phyloP scores from a whole-genome alignment of 2,113 vertebrate genomes.

The Coregonus clupeaformis region DNA sequence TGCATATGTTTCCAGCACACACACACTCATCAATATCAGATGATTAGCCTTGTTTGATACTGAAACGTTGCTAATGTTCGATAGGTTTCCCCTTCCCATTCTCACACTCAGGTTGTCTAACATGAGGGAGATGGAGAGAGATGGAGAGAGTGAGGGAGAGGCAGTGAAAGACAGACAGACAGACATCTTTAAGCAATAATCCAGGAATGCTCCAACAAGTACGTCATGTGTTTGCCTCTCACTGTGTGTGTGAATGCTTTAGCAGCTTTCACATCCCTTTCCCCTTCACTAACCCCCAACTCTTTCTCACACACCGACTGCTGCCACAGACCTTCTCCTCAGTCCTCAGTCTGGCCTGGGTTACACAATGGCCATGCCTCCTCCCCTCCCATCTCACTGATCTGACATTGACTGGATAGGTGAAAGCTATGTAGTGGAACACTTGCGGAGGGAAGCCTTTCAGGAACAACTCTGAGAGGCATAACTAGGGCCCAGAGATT shows the following conservation, averaged over 20 bases:
- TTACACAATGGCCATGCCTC: neutral
- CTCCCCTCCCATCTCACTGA: too few species aligned
- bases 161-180: constrained; percentile 27
- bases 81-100: too few species aligned
- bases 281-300: neutral
- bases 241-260: constrained; percentile 46
- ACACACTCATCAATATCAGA: too few species aligned
- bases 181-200: constrained; percentile 74
- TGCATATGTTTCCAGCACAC: constrained; percentile 44
- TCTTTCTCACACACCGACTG: neutral
- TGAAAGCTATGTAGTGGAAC: too few species aligned
- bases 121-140: constrained; percentile 1
- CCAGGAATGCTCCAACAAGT: constrained; percentile 55
- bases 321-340: neutral
- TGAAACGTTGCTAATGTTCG: too few species aligned
- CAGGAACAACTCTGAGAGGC: too few species aligned
- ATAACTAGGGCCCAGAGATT: too few species aligned
- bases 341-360: neutral
- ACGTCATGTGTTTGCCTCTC: constrained; percentile 53
- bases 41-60: too few species aligned
- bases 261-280: constrained; percentile 47
- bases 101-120: too few species aligned
- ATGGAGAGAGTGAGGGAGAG: constrained; percentile 12
- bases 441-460: too few species aligned
- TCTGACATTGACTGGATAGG: too few species aligned